Evolutionary conservation across 2,113 vertebrate species (phyloP).

Genomic region (Tiliqua scincoides): DNA sequence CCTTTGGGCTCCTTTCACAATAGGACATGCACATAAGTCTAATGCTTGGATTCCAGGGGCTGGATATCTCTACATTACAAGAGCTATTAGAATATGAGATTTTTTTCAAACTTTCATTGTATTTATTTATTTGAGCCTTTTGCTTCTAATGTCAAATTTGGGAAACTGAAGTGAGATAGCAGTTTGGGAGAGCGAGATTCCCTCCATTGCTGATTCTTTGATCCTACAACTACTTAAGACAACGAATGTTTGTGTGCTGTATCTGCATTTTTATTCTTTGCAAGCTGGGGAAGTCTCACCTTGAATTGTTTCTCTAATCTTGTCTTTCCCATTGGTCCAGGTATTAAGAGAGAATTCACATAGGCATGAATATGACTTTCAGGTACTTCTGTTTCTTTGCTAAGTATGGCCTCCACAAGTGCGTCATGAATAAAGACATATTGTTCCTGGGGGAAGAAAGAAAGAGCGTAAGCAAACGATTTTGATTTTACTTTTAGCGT

Average conservation of each 20-base stretch:
- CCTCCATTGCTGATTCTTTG: not conserved
- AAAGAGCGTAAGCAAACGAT: constrained; percentile 41
- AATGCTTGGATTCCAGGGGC: not conserved
- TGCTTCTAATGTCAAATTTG: not conserved
- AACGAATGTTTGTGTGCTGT: not conserved
- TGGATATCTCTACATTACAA: not conserved
- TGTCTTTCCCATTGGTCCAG: constrained; percentile 85
- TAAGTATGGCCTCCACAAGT: constrained; percentile 89
- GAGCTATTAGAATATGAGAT: not conserved
- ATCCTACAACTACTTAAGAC: not conserved
- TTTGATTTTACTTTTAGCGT: not conserved
- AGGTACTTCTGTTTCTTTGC: constrained; percentile 88
- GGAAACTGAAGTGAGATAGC: not conserved
- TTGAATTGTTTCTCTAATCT: constrained; percentile 91
- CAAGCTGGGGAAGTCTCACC: constrained; percentile 74
- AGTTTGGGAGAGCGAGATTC: not conserved
- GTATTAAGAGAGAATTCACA: constrained; percentile 89
- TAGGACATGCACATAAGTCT: not conserved
- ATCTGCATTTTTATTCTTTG: not conserved
- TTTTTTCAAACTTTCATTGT: too few relatives aligned
- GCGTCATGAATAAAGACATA: constrained; percentile 95
- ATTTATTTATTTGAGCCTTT: not conserved
- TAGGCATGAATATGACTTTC: constrained; percentile 87
- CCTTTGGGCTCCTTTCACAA: not conserved
- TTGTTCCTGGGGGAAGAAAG: constrained; percentile 83